phyloP scores from a whole-genome alignment of 2,797 vertebrate species.

The Melanotaenia parkinsoni region DNA sequence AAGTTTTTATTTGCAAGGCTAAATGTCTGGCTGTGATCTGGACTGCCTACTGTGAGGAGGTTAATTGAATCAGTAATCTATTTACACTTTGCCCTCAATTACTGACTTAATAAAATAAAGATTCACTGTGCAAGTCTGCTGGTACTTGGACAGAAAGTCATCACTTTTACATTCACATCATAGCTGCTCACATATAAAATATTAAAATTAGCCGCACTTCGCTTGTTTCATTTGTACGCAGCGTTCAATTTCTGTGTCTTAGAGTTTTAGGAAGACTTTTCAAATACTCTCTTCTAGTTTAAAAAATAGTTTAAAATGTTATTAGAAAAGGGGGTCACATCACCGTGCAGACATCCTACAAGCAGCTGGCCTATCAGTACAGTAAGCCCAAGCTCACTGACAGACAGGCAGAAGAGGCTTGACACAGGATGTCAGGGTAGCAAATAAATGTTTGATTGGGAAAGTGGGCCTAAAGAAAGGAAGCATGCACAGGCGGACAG shows the following conservation, averaged over 20 bases:
- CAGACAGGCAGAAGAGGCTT: conserved; percentile 63
- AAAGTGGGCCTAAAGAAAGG: conserved; percentile 67
- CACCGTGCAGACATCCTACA: conserved; percentile 18
- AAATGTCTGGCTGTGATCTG: conserved; percentile 41
- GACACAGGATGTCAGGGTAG: conserved; percentile 69
- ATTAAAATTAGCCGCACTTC: conserved; percentile 2
- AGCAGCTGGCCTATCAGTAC: conserved; percentile 49
- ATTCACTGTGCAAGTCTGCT: conserved; percentile 34
- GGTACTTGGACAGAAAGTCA: conserved; percentile 13
- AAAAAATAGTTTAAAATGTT: conserved; percentile 4
- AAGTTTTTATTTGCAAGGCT: conserved; percentile 25
- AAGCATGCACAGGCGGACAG: conserved; percentile 62
- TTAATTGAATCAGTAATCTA: conserved; percentile 69
- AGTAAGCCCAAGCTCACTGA: conserved; percentile 54
- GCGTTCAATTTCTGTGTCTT: not conserved
- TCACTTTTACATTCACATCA: not conserved
- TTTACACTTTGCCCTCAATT: conserved; percentile 73
- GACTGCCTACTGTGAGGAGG: conserved; percentile 45
- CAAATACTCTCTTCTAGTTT: not conserved
- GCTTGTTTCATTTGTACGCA: not conserved
- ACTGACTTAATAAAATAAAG: conserved; percentile 61
- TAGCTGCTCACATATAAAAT: not conserved
- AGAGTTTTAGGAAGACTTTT: not conserved
- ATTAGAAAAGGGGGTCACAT: conserved; percentile 19
- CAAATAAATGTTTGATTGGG: conserved; percentile 78